Base-by-base conservation (phyloP, 1,140 invertebrate species). In the Lethocerus indicus region DNA sequence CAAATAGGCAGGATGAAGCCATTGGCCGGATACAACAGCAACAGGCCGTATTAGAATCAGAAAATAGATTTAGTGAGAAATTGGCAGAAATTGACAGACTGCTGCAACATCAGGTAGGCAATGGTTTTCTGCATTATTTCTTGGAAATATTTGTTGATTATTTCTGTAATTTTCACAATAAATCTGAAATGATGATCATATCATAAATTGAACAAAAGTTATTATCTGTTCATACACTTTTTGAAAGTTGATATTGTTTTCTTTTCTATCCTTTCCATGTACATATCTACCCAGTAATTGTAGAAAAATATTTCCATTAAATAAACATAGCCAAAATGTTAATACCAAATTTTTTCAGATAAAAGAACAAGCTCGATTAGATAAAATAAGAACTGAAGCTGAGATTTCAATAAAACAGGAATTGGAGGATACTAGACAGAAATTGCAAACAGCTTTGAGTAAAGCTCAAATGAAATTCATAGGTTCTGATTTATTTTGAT, bases 341-440 rank as follows among this genome's bases (percentile, higher is more conserved):
- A 14, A 43, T 23, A 24, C 23, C 7, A 5, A 13, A 25, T 26
- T 40, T 37, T 14, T 36, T 32, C 32, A 59, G 56, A 51, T 59
- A 43, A 35, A 56, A 42, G 57, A 58, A 47, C 58, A 59, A 50
- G 50, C 28, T 16, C 50, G 52, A 9, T 29, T 53, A 39, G 58
- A 57, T 21, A 43, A 54, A 20, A 40, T 53, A 44, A 47, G 58
- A 29, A 54, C 54, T 35, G 52, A 55, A n/a, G 53, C 43, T 41
- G 59, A 60, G 51, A 40, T 32, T 24, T 56, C 55, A 16, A 51
- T 60, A 32, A 56, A 56, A 23, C 49, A 59, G 21, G 55, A 60
- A 36, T 56, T 58, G 37, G 55, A 60, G 45, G 50, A 57, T 16
- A 59, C 54, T 7, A 36, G 57, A 37, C 48, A 52, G 16, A 58